phyloP scores from a whole-genome alignment of 2,113 vertebrate genomes.

The Stigmatopora argus region DNA sequence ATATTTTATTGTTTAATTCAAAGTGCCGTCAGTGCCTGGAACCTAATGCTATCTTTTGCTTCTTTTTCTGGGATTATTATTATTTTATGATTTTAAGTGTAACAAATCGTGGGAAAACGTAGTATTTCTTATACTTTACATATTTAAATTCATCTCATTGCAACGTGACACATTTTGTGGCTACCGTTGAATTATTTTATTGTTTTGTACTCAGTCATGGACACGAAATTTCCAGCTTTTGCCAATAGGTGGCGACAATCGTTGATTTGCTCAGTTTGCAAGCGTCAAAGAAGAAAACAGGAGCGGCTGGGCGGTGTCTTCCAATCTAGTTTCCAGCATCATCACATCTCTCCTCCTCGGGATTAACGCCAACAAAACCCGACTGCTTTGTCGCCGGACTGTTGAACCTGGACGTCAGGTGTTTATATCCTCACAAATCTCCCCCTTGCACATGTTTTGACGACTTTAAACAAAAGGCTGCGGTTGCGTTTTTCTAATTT shows the following conservation, averaged over 20 bases:
- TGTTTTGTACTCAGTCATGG: neutral
- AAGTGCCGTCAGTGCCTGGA: no score
- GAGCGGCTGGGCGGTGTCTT: constrained; percentile 1
- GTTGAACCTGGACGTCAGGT: constrained; percentile 40
- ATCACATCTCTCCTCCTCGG: constrained; percentile 18
- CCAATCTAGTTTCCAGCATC: constrained; percentile 50
- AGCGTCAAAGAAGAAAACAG: constrained; percentile 6
- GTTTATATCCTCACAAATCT: neutral
- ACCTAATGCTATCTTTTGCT: no score
- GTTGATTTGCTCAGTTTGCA: neutral
- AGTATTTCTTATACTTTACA: no score
- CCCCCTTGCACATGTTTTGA: neutral
- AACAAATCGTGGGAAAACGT: no score
- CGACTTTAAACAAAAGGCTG: neutral
- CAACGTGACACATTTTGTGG: neutral
- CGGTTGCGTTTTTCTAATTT: neutral
- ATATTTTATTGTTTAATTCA: no score
- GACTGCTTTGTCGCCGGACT: neutral
- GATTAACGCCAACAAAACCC: constrained; percentile 16
- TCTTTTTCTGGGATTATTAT: no score
- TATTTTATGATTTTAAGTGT: no score
- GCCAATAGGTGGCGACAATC: neutral
- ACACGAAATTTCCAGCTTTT: neutral
- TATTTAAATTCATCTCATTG: neutral
- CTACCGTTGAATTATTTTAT: neutral